Base-by-base conservation (phyloP, 64 coral and sea anemone species). In the Montipora efflorescens region DNA sequence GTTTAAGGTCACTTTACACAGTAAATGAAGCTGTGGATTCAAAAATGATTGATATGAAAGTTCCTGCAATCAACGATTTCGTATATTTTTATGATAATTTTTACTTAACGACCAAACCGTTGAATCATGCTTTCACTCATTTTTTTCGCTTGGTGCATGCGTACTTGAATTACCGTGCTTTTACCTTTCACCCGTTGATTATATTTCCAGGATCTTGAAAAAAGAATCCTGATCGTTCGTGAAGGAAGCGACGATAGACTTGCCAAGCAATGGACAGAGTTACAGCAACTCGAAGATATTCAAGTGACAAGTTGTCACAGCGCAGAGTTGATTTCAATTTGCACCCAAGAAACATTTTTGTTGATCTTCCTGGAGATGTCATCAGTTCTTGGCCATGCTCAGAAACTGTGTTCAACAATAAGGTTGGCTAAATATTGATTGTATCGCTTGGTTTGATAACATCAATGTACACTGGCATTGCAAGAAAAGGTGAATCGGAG, bases 221-320 rank as follows among this genome's bases (percentile, higher is more conserved):
- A 88, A 84, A 87, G 88, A 88, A 61, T 93, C 16, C 84, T 93
- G 22, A 82, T 93, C 47, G 52, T 93, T 67, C 74, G 77, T 64
- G 75, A 86, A 9, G 82, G 62, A 49, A 68, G 67, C 8, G 66
- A 50, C 19, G 64, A 71, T 11, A 72, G 45, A 25, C 62, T 86
- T 86, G 16, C 12, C 47, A 48, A 86, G 66, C 47, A 44, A 71
- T 86, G 82, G 82, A 22, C 82, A 6, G 82, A 71, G 48, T 7
- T 71, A 16, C 44, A 86, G 61, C 16, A 45, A 86, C 82, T 86
- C 66, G 44, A 86, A 71, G 82, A 48, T 2, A 51, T 86, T 44
- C 64, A 72, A 14, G 46, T 86, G 8, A 12, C 8, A 50, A 86
- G 45, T 50, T 86, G 82, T 72, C 46, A 72, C 18, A 70, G 67